Evolutionary conservation across 2,888 invertebrate genomes (phyloP).

Genomic region (Zeuzera pyrina): DNA sequence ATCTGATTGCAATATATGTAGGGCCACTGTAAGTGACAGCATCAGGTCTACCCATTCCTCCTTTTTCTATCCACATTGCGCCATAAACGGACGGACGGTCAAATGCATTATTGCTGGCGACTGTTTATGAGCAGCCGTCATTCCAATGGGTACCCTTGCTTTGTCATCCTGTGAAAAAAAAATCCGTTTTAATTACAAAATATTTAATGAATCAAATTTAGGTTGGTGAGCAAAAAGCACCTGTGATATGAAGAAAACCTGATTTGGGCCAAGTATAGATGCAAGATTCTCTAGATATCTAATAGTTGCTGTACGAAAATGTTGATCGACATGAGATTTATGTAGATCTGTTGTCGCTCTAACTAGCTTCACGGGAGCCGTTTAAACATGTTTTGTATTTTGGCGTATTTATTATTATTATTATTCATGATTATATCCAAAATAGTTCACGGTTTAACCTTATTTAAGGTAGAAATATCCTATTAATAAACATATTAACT

Average conservation of each 20-base stretch:
- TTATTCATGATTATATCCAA: no score
- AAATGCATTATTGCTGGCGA: background rate
- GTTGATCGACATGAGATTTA: conserved; percentile 2
- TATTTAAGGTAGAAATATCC: no score
- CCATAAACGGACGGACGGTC: background rate
- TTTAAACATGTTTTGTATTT: conserved; percentile 7
- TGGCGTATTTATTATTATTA: no score
- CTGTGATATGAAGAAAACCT: conserved; percentile 1
- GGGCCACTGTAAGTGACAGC: background rate
- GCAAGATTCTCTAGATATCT: conserved; percentile 7
- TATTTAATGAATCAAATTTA: conserved; percentile 1
- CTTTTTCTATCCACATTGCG: background rate
- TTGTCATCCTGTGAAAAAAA: conserved; percentile 24
- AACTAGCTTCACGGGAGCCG: conserved; percentile 4
- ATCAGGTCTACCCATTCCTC: background rate
- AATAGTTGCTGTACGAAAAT: conserved; percentile 1
- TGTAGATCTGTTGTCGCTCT: conserved; percentile 4
- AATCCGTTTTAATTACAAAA: background rate
- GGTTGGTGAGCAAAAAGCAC: conserved; percentile 1
- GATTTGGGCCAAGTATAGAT: background rate
- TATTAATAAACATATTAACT: no score
- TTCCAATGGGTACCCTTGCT: conserved; percentile 32
- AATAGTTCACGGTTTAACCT: no score
- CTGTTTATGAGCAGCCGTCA: conserved; percentile 27
- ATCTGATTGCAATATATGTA: conserved; percentile 6